Base-by-base conservation (phyloP, 2,888 invertebrate species). In the Cylindroiulus punctatus region DNA sequence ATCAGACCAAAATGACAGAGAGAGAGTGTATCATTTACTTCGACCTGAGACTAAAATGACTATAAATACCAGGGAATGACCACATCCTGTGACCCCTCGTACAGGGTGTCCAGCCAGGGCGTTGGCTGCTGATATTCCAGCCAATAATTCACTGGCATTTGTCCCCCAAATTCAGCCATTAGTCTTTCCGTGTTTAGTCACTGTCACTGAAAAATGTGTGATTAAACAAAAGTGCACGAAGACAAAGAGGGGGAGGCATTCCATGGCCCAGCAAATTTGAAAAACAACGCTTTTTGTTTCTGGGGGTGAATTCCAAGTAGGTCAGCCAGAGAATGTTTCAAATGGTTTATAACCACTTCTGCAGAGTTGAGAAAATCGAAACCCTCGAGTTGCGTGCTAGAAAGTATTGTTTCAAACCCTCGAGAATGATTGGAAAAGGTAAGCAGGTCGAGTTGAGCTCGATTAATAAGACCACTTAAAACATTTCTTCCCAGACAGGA, bases 201-300 rank as follows among this genome's bases (percentile, higher is more conserved):
- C 76, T 76, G 76, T 76, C 76, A 76, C 76, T 76, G 76, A 76
- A 76, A 76, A 76, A 76, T 76, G 76, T 76, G 30, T 76, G 76
- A 76, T 76, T 76, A 76, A 76, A 76, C 76, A 76, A 76, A 76
- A 76, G 76, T 76, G 76, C 30, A 76, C 76, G 76, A 76, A 76
- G 76, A 76, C 76, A 76, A 76, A 30, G 30, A 30, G 30, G 76
- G 76, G 76, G 76, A 5, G 76, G 30, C 30, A 76, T 76, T 76
- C 76, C 76, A 76, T 12, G 12, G 30, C 30, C 76, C 52, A 52
- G n/a, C 19, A 19, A 52, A 52, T 52, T 52, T 52, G n/a, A 52
- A 52, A 52, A 17, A n/a, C 52, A 10, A 52, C 65, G 65, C 10
- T 65, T 65, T 65, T 22, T 14, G n/a, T 19, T 52, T 52, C n/a